Percentiles rank a stretch among this genome's conserved stretches.
Evolutionary conservation across 2,888 invertebrate species (phyloP).

Genomic region (Hirtodrosophila alboralis): DNA sequence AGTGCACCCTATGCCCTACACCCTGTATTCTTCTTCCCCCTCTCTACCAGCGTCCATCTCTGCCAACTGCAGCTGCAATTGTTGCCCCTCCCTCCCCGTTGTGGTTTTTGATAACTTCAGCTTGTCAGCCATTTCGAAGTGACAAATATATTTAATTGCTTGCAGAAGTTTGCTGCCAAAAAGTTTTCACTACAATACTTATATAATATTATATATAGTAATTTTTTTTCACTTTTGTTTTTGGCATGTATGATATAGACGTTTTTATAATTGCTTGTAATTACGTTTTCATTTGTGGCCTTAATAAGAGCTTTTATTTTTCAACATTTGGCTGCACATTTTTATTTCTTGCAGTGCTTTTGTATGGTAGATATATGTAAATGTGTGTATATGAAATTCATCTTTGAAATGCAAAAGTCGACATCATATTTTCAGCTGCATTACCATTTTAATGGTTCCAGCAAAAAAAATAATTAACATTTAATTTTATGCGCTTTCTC

Average conservation of each 20-base stretch:
- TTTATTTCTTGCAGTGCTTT: conserved; percentile 1
- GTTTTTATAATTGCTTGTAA: conserved; percentile 63
- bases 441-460: conserved; percentile 50
- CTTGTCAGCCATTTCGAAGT: conserved; percentile 72
- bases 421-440: conserved; percentile 44
- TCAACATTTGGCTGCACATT: conserved; percentile 1
- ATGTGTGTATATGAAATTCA: conserved; percentile 1
- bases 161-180: conserved; percentile 63
- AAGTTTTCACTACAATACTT: conserved; percentile 51
- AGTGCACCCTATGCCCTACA: conserved; percentile 1
- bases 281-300: conserved; percentile 61
- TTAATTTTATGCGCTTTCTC: conserved; percentile 38
- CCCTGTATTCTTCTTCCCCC: background rate
- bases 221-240: conserved; percentile 14
- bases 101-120: conserved; percentile 60
- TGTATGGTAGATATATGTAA: background rate
- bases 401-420: conserved; percentile 24
- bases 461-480: conserved; percentile 39
- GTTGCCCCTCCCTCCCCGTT: conserved; percentile 25
- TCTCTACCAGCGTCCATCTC: conserved; percentile 1
- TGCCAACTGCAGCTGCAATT: conserved; percentile 31
- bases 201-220: conserved; percentile 2
- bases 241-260: conserved; percentile 64
- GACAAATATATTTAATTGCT: conserved; percentile 80
- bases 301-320: conserved; percentile 31